Evolutionary conservation across 2,113 vertebrate species (phyloP), one percentile per base, ranked within the genome.

Genomic region (Myrmecobius fasciatus): DNA sequence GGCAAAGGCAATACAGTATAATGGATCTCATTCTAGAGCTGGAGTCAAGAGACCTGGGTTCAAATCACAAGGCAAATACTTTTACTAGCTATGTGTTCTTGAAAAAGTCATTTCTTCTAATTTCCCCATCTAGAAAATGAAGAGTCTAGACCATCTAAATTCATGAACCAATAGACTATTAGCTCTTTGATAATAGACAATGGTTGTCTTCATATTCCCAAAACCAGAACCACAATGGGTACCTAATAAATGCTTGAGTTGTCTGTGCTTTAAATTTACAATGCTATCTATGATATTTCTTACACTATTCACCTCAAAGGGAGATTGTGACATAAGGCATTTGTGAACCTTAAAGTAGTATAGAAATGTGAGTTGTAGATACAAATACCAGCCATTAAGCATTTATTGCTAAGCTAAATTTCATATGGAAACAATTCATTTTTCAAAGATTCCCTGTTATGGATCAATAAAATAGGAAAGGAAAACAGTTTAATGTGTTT

Each of bases 371-470:
- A 83, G 17, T 43, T 83, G 20, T 24, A 20, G 67, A 83, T 22
- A 43, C 25, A 46, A 49, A 54, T 3, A 1, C 26, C 26, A 92
- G 24, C 51, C 28, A 90, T n/a, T 94, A 36, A 53, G 22, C 1
- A 14, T 43, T 95, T 91, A 25, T n/a, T 7, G 8, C 17, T 94
- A 89, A 91, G 52, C 91, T 75, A 92, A 90, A 3, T n/a, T 96
- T 96, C 46, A 67, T 56, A 92, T 51, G 43, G 25, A 92, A 25
- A 94, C 36, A 96, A 52, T 2, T n/a, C 47, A 49, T 92, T 94
- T 94, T 92, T 90, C 93, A 54, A 93, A 53, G 91, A 92, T 60
- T 92, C 25, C 91, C 47, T 53, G 53, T 75, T 94, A 89, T 89
- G 48, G 28, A 93, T 93, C 52, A 60, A 92, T 54, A 89, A 92